These are phyloP conservation scores for Zaprionus taronus DNA, from an alignment of 1,140 invertebrate species.

Conservation along the genomic window DNA sequence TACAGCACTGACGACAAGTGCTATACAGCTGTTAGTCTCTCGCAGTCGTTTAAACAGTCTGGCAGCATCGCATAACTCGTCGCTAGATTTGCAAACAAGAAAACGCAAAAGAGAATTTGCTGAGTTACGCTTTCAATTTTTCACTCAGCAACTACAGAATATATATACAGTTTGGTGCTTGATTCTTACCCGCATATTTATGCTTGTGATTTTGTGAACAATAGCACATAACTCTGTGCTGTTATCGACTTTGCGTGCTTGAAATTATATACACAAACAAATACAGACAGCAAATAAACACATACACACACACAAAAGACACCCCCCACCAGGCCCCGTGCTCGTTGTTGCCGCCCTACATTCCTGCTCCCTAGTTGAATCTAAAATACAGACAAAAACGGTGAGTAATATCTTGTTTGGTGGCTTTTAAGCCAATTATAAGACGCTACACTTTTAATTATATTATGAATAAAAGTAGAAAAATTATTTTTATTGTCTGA, in stretches of 20 bases:
- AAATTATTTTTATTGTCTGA: background rate
- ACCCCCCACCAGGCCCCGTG: slow-evolving; percentile 32
- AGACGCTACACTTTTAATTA: slow-evolving; percentile 34
- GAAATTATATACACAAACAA: slow-evolving; percentile 43
- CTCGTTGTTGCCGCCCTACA: slow-evolving; percentile 58
- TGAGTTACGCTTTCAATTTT: slow-evolving; percentile 15
- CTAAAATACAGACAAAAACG: slow-evolving; percentile 61
- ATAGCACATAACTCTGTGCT: slow-evolving; percentile 14
- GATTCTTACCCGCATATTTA: slow-evolving; percentile 23
- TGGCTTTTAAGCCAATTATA: slow-evolving; percentile 66
- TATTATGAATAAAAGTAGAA: slow-evolving; percentile 26
- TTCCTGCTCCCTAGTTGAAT: slow-evolving; percentile 50
- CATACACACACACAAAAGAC: slow-evolving; percentile 33
- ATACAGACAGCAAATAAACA: slow-evolving; percentile 44
- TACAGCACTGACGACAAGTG: slow-evolving; percentile 16
- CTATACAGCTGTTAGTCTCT: slow-evolving; percentile 35
- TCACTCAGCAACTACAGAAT: background rate
- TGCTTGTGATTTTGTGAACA: slow-evolving; percentile 10
- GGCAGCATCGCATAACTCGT: slow-evolving; percentile 41
- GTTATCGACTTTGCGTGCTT: slow-evolving; percentile 19
- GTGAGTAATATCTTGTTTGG: slow-evolving; percentile 66
- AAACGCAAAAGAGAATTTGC: slow-evolving; percentile 51
- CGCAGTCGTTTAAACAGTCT: slow-evolving; percentile 1
- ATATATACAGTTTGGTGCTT: slow-evolving; percentile 12
- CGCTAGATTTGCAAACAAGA: slow-evolving; percentile 46